Conservation (phyloP, 2,888 invertebrate species). For the Coecobrya sp. region DNA sequence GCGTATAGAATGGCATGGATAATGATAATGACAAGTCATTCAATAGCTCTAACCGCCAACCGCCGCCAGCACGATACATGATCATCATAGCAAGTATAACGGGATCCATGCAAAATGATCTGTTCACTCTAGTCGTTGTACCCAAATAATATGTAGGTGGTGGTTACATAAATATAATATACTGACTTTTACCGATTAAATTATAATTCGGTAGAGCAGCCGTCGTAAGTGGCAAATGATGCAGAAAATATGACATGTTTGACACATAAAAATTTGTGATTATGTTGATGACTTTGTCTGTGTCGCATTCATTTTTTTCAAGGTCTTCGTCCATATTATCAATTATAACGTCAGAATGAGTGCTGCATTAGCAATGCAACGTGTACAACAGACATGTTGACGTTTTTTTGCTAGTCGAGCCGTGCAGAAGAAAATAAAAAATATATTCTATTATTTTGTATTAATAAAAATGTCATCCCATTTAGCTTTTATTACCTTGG, state of each 20-base stretch:
- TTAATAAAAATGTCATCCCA: neutral
- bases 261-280: conserved; percentile 36
- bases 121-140: neutral
- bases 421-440: neutral
- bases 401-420: neutral
- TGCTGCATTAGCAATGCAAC: neutral
- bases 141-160: neutral
- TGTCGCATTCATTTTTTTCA: conserved; percentile 29
- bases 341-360: neutral
- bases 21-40: conserved; percentile 20
- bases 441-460: neutral
- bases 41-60: neutral
- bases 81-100: neutral
- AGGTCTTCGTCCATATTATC: conserved; percentile 15
- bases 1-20: neutral
- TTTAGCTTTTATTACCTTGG: neutral
- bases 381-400: neutral
- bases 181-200: conserved; percentile 22
- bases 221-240: neutral
- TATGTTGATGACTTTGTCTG: conserved; percentile 41
- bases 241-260: conserved; percentile 8
- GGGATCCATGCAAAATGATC: neutral
- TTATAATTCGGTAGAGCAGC: neutral
- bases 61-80: neutral
- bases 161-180: neutral